Evolutionary conservation across 2,113 vertebrate species (phyloP), one percentile per base, ranked within the genome.

Genomic region (Onychorhynchus coronatus): DNA sequence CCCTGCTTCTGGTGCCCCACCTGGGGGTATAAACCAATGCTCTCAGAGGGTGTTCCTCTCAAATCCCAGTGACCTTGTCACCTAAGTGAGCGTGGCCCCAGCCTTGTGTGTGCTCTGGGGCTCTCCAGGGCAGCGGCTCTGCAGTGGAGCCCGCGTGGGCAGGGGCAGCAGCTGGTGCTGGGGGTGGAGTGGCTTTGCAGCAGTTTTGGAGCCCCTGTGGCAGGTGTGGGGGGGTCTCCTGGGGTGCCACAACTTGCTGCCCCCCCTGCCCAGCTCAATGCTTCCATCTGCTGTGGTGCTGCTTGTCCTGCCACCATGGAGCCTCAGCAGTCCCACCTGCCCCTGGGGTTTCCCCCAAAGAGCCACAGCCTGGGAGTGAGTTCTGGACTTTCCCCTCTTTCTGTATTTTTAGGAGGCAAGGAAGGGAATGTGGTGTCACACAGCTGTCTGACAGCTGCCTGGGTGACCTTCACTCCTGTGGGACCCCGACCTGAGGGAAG

Each of bases 71-170:
- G 58, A 23, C 58, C 72, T 58, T 23, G 63, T 86, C n/a, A 33
- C 14, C 19, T 30, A 5, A 3, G 1, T 27, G 28, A 89, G 61
- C 0, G 0, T 39, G 37, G 53, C 19, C 33, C 22, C 33, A 41
- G 50, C 28, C 33, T 3, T 31, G 42, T 41, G 35, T 62, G 61
- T 35, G 19, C 50, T 27, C 52, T 62, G 68, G 56, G 82, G 44
- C 63, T 85, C 50, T 46, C 16, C 41, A 18, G 6, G 12, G 56
- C 62, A 56, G 49, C 25, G 37, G 49, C 25, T 71, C 49, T 84
- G 72, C 65, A 58, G 71, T 55, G 56, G 65, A n/a, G n/a, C 19
- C 25, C 0, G 1, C 0, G 0, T 25, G 82, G 72, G 23, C 61
- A 74, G 42, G 21, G 49, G 5, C 3, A 7, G 68, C 52, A 75